Evolutionary conservation across 2,888 invertebrate genomes (phyloP).

Genomic region (Nephrotoma appendiculata): DNA sequence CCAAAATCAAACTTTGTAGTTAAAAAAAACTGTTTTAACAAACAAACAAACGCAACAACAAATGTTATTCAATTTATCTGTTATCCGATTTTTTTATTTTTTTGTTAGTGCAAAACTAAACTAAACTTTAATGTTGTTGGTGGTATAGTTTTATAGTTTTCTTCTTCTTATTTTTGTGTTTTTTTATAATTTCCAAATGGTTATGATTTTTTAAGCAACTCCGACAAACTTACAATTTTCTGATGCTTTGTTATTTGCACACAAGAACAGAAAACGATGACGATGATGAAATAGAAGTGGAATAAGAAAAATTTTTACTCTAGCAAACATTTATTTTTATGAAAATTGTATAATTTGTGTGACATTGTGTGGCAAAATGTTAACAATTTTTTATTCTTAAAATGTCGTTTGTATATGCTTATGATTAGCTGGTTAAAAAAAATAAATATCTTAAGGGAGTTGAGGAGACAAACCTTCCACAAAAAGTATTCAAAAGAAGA

Average conservation of each 20-base stretch:
- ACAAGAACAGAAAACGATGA: background rate
- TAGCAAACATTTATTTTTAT: background rate
- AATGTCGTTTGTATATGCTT: background rate
- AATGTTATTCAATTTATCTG: background rate
- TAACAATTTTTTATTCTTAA: background rate
- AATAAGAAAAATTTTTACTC: background rate
- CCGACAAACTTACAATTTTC: background rate
- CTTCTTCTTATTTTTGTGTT: background rate
- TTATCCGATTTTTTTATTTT: background rate
- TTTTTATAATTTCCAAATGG: background rate
- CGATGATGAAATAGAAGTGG: background rate
- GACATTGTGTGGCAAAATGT: background rate
- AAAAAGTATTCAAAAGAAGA: background rate
- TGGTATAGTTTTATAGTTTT: background rate
- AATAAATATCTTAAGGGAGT: background rate
- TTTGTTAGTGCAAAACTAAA: background rate
- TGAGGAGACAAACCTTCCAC: background rate
- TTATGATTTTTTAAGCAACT: background rate
- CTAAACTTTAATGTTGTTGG: background rate
- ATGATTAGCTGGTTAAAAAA: background rate
- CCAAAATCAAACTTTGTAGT: background rate
- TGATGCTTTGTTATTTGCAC: background rate
- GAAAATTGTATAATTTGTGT: background rate
- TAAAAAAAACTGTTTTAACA: background rate
- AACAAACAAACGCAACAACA: background rate